Conservation (phyloP, 2,113 vertebrate species). For the Cyphomyrus plagiostoma region DNA sequence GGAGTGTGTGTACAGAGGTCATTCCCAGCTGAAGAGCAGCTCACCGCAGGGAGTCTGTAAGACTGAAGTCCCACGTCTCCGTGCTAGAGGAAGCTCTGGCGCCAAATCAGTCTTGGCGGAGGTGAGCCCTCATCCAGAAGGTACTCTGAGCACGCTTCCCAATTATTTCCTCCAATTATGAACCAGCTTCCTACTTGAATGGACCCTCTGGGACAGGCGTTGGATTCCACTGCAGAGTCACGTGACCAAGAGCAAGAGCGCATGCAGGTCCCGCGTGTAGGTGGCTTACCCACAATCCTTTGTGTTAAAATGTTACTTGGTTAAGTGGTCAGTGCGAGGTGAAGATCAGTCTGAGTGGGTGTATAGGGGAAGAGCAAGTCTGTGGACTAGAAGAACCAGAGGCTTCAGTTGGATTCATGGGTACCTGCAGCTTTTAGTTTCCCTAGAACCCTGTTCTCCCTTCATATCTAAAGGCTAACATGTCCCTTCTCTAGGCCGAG, state of each 20-base stretch:
- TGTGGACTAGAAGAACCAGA: neutral
- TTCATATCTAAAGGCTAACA: neutral
- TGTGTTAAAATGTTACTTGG: neutral
- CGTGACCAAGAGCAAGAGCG: neutral
- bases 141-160: conserved; percentile 60
- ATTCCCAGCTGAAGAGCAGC: conserved; percentile 31
- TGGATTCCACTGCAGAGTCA: neutral
- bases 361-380: neutral
- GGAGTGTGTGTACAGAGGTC: conserved; percentile 1
- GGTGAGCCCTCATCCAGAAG: conserved; percentile 46
- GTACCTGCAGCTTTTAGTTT: neutral
- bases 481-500: neutral
- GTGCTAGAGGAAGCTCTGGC: conserved; percentile 37
- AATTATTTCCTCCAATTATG: conserved; percentile 74
- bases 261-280: too few species aligned
- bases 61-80: neutral
- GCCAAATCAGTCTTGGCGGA: conserved; percentile 34
- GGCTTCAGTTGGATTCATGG: neutral
- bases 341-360: neutral
- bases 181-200: conserved; percentile 54
- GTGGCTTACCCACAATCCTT: neutral
- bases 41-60: conserved; percentile 1
- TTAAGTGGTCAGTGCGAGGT: neutral
- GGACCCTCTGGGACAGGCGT: conserved; percentile 32
- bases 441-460: neutral